phyloP scores from a whole-genome alignment of 2,888 invertebrate species.

The Chirona hameri region DNA sequence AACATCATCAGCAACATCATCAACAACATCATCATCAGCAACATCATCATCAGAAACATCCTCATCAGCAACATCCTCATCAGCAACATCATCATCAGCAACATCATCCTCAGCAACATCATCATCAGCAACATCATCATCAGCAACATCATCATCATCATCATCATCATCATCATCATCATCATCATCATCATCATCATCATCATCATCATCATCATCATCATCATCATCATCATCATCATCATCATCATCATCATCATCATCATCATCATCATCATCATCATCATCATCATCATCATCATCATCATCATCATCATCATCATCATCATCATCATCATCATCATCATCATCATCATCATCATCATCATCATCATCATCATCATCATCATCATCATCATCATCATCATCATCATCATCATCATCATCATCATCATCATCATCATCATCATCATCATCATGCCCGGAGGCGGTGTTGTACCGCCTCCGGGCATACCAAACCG shows the following conservation, averaged over 20 bases:
- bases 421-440: conserved; percentile 22
- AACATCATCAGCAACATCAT: no score
- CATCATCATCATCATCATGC: conserved; percentile 22
- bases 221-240: conserved; percentile 22
- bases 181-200: conserved; percentile 22
- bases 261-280: conserved; percentile 22
- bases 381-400: conserved; percentile 22
- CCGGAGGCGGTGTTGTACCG: no score
- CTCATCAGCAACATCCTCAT: no score
- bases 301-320: conserved; percentile 22
- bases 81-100: no score
- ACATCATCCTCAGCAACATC: no score
- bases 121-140: no score
- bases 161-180: conserved; percentile 22
- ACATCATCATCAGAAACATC: no score
- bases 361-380: conserved; percentile 22
- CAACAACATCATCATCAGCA: no score
- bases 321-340: conserved; percentile 22
- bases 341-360: conserved; percentile 22
- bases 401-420: conserved; percentile 22
- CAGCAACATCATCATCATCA: no score
- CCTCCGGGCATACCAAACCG: no score
- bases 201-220: conserved; percentile 22
- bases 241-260: conserved; percentile 22
- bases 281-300: conserved; percentile 22